Evolutionary conservation across 2,888 invertebrate genomes (phyloP), one percentile per base, ranked within the genome.

Genomic region (Mantis religiosa): DNA sequence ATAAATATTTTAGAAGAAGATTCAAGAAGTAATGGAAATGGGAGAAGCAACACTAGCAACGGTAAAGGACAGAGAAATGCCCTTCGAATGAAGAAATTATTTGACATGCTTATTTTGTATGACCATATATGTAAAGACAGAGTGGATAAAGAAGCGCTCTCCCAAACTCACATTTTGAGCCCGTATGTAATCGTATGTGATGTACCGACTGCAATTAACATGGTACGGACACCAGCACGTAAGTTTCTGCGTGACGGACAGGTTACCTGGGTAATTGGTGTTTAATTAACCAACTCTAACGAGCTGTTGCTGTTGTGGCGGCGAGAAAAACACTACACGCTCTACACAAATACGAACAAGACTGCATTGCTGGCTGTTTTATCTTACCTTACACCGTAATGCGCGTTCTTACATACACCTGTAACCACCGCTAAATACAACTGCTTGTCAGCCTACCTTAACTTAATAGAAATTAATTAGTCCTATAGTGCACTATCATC

Each of bases 221-320:
- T 25, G 54, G 54, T 71, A 71, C 25, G 54, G 54, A 71, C 54
- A 20, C 54, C 20, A 25, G 2, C 54, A 71, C 54, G 54, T 71
- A 71, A 71, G 54, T 71, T 71, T 71, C 20, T 71, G 15, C 20
- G 54, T 71, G 54, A 71, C 54, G 54, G 54, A 71, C 54, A 71
- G 54, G 54, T 15, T 71, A 71, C 54, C 25, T 85, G 41, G 47
- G 54, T 85, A 85, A 85, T 85, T 85, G 85, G 47, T 27, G 20
- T 85, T 85, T 85, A 85, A 85, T 85, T 85, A 85, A 85, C 85
- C 85, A 85, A 47, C 28, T 47, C 85, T 85, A 85, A 85, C 85
- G 27, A 85, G 85, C 47, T 47, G 85, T 85, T 85, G 54, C 54
- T 54, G 54, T 71, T 20, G 25, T 25, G 54, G 54, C 54, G 54